Evolutionary conservation across 2,797 vertebrate species (phyloP).

Genomic region (Hippoglossus hippoglossus): DNA sequence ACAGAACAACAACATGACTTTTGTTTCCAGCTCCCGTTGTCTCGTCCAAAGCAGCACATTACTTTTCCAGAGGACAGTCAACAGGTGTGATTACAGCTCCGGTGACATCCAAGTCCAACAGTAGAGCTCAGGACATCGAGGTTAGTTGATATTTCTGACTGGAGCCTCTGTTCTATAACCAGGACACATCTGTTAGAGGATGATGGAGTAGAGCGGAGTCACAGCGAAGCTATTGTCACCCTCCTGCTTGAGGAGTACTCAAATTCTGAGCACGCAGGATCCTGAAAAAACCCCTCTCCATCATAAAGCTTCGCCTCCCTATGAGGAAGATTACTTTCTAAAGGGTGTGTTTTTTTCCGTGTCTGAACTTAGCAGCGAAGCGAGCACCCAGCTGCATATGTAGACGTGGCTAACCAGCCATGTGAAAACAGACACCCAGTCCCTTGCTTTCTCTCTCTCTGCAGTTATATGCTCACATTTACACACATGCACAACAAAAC

Average conservation of each 20-base stretch:
- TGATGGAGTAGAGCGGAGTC: slow-evolving; percentile 33
- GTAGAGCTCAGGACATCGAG: neutral
- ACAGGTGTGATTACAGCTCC: neutral
- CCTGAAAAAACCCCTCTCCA: slow-evolving; percentile 14
- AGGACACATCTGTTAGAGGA: slow-evolving; percentile 17
- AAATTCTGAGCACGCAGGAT: slow-evolving; percentile 19
- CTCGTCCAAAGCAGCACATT: neutral
- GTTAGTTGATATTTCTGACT: neutral
- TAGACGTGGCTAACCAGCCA: neutral
- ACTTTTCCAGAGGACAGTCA: neutral
- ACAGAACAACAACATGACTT: no score
- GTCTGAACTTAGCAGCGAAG: slow-evolving; percentile 20
- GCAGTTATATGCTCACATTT: slow-evolving; percentile 21
- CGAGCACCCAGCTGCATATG: slow-evolving; percentile 5
- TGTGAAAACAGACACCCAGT: slow-evolving; percentile 5
- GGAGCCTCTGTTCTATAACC: slow-evolving; percentile 22
- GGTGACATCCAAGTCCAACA: neutral
- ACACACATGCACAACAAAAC: slow-evolving; percentile 22
- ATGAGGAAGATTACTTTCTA: neutral
- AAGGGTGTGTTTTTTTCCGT: slow-evolving; percentile 23
- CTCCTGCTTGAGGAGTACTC: slow-evolving; percentile 21
- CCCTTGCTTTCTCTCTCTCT: neutral
- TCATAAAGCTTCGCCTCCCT: neutral
- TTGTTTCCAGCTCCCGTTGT: no score
- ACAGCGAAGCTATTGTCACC: slow-evolving; percentile 17